Evolutionary conservation across 2,113 vertebrate genomes (phyloP), one percentile per base, ranked within the genome.

Genomic region (Rhinoptilus africanus): DNA sequence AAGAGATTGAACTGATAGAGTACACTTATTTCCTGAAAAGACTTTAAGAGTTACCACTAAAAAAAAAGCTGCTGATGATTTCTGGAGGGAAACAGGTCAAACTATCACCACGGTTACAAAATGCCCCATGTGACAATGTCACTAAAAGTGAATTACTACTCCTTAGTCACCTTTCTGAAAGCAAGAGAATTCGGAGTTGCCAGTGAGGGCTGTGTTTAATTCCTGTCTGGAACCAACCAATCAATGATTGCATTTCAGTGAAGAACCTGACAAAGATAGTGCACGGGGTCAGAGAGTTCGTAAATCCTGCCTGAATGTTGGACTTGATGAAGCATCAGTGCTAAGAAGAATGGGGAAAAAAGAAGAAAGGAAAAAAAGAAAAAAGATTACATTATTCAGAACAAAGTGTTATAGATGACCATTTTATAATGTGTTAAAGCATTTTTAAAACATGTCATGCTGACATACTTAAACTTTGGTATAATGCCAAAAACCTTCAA

Each of bases 391-490:
- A 67, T 92, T 96, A 93, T 64, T 51, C 48, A 77, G 68, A 74
- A 34, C 15, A 23, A 67, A 45, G 56, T 84, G 34, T 43, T 80
- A 64, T 18, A 87, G 47, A 56, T 67, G 15, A 72, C 30, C 4
- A 45, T 56, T 82, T 80, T 81, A 87, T 54, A 54, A 45, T 45
- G 34, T 53, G 28, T 47, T 41, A 64, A 82, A 93, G 13, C 28
- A 54, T 66, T 87, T 72, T 28, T 41, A 71, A 91, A 95, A 84
- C 81, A 53, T 97, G 97, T 98, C 97, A 74, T 80, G 96, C 60
- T 77, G 96, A 98, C 96, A 96, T 98, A 98, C 97, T 80, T 80
- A 81, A 84, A 89, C 83, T 98, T 98, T 56, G 96, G 95, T 96
- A 93, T 83, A 86, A 86, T 82, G 96, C 97, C 97, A 98, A 98